A percentile compares a stretch with the other conserved stretches of the same genome.
phyloP scores from a whole-genome alignment of 2,797 vertebrate species.

The Chelon auratus region DNA sequence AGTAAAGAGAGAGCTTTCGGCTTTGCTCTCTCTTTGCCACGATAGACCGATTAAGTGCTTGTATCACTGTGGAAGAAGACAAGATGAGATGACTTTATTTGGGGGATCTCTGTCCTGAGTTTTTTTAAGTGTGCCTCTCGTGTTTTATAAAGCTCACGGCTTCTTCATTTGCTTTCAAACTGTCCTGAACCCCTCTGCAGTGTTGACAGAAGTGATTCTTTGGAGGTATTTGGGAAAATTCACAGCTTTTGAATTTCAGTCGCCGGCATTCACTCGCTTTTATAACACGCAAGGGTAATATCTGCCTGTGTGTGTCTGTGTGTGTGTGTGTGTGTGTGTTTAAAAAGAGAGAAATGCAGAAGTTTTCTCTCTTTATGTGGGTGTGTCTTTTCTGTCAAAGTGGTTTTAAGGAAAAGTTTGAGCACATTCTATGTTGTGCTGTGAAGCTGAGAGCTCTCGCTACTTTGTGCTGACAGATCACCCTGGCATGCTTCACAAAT shows the following conservation, averaged over 20 bases:
- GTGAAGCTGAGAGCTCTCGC: constrained; percentile 43
- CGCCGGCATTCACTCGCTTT: constrained; percentile 23
- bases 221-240: constrained; percentile 42
- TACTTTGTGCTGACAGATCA: constrained; percentile 62
- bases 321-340: constrained; percentile 14
- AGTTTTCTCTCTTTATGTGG: constrained; percentile 8
- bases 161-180: constrained; percentile 35
- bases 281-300: constrained; percentile 39
- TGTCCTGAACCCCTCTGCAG: constrained; percentile 29
- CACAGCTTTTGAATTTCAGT: constrained; percentile 39
- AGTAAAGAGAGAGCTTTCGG: too few relatives aligned
- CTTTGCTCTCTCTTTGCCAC: too few relatives aligned
- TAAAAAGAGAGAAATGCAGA: neutral
- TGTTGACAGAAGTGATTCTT: constrained; percentile 50
- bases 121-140: constrained; percentile 21
- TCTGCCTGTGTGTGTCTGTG: constrained; percentile 10
- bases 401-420: constrained; percentile 48
- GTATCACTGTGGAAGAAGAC: too few relatives aligned
- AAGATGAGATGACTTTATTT: too few relatives aligned
- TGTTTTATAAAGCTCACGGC: constrained; percentile 23
- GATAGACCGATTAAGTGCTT: too few relatives aligned
- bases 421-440: constrained; percentile 23
- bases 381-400: constrained; percentile 45
- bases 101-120: neutral
- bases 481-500: constrained; percentile 59